Conservation (phyloP, 2,797 vertebrate genomes). For the Bovichtus diacanthus region DNA sequence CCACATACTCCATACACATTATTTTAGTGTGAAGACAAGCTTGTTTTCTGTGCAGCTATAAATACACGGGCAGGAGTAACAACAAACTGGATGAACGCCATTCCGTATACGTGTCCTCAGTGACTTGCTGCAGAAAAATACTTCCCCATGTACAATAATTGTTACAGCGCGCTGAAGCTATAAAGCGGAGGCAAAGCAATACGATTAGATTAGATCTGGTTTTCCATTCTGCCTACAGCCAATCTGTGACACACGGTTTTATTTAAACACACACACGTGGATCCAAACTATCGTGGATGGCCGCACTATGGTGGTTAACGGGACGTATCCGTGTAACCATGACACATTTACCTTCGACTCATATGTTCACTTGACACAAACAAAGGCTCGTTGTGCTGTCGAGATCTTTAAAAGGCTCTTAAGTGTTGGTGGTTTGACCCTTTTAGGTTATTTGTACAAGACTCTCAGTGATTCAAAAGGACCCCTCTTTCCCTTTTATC, state of each 20-base stretch:
- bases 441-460: background rate
- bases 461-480: background rate
- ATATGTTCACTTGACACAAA: slow-evolving; percentile 17
- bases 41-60: background rate
- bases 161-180: slow-evolving; percentile 6
- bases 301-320: slow-evolving; percentile 24
- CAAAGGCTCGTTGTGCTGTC: no score
- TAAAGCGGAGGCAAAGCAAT: slow-evolving; percentile 14
- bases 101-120: background rate
- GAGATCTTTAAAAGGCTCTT: no score
- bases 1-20: background rate
- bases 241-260: slow-evolving; percentile 15
- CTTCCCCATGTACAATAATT: background rate
- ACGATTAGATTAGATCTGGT: slow-evolving; percentile 31
- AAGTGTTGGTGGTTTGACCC: slow-evolving; percentile 32
- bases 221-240: slow-evolving; percentile 22
- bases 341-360: slow-evolving; percentile 41
- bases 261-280: background rate
- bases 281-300: background rate
- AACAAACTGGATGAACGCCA: background rate
- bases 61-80: slow-evolving; percentile 1
- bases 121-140: slow-evolving; percentile 15
- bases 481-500: slow-evolving; percentile 21
- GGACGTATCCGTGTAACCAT: slow-evolving; percentile 21
- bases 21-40: background rate